A percentile compares a stretch with the other conserved stretches of the same genome.
Conservation (phyloP, 2,888 invertebrate species). For the Calameuta idolon region DNA sequence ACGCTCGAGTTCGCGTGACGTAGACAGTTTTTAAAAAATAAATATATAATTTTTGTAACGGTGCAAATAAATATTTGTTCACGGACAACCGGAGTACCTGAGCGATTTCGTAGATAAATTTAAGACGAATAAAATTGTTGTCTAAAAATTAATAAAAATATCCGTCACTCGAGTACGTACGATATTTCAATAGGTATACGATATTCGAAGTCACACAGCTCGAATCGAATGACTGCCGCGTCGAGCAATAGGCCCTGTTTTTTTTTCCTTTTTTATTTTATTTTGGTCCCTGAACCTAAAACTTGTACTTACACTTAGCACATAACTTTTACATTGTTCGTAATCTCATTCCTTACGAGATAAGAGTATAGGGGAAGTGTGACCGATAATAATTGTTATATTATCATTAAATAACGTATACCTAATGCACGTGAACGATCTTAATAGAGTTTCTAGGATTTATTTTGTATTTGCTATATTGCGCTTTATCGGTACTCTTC, state of each 20-base stretch:
- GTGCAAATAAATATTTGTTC: conserved; percentile 29
- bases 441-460: background rate
- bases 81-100: background rate
- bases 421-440: background rate
- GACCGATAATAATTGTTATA: conserved; percentile 2
- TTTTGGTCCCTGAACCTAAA: conserved; percentile 57
- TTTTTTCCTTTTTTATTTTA: background rate
- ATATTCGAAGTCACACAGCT: background rate
- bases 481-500: background rate
- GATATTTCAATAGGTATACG: background rate
- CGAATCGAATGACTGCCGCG: background rate
- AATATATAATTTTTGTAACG: conserved; percentile 21
- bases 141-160: background rate
- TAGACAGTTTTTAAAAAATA: conserved; percentile 5
- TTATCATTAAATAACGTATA: conserved; percentile 2
- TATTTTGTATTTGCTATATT: background rate
- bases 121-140: background rate
- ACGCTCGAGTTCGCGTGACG: conserved; percentile 11
- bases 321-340: conserved; percentile 8
- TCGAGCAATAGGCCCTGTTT: conserved; percentile 16
- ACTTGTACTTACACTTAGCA: conserved; percentile 42
- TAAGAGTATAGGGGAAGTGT: background rate
- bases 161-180: background rate
- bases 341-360: background rate
- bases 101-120: background rate